These are phyloP conservation scores for Siderastrea siderea DNA, from an alignment of 92 coral and sea anemone genomes.

Conservation along the genomic window DNA sequence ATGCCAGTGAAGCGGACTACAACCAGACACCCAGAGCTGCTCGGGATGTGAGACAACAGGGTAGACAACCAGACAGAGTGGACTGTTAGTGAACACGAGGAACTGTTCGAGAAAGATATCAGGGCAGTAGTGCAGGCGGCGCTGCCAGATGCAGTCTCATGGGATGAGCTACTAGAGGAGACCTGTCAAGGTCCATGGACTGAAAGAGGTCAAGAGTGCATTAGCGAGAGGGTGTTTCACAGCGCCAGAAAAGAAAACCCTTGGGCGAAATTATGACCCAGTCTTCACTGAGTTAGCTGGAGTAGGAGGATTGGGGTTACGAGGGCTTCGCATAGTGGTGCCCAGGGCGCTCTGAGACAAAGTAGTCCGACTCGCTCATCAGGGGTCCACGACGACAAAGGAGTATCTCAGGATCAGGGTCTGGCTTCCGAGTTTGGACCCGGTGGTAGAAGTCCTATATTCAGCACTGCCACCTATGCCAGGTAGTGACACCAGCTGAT, in stretches of 20 bases:
- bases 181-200: background rate
- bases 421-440: conserved; percentile 58
- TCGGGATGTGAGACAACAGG: background rate
- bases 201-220: background rate
- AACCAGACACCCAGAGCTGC: background rate
- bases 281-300: conserved; percentile 9
- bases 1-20: conserved; percentile 50
- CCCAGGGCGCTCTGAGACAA: conserved; percentile 5
- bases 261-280: conserved; percentile 1
- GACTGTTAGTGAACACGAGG: background rate
- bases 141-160: conserved; percentile 25
- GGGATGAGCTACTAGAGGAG: conserved; percentile 2
- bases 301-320: background rate
- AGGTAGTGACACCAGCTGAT: conserved; percentile 35
- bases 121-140: background rate
- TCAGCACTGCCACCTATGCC: conserved; percentile 65
- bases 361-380: conserved; percentile 32
- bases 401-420: conserved; percentile 39
- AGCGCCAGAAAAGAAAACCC: background rate
- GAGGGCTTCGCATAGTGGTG: background rate
- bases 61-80: background rate
- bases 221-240: conserved; percentile 23
- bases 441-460: conserved; percentile 44
- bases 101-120: background rate
- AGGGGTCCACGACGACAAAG: conserved; percentile 43